Base-by-base conservation (phyloP, 2,888 invertebrate genomes). In the Hypercompe scribonia region DNA sequence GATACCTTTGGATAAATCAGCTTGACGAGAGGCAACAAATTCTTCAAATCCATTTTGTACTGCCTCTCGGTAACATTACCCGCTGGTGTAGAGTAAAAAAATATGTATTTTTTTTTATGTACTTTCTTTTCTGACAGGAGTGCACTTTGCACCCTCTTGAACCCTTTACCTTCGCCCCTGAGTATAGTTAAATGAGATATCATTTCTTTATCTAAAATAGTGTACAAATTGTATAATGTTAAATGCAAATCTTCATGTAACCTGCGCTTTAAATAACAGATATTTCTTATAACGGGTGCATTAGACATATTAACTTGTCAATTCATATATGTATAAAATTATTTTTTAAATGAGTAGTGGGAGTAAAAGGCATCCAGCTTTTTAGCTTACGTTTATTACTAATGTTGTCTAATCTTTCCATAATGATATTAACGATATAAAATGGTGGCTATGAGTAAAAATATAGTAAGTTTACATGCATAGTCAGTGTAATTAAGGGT, bases 271-370 rank as follows among this genome's bases (percentile, higher is more conserved):
- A 46, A 46, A n/a, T 66, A 21, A 46, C 33, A n/a, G 18, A 67
- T 50, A 50, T 33, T 50, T 33, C 24, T 50, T 46, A 21, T 46
- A 66, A 46, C 66, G 66, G 50, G 50, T 67, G 46, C 50, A 21
- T 67, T 46, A 42, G 21, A 31, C 50, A 67, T 31, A 11, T 67
- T 21, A 65, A 36, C 21, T 33, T 42, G 64, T 67, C 46, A 67
- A 67, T 67, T 42, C 33, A 67, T 8, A 50, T 15, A 46, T 18
- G 2, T 66, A 13, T 46, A n/a, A 15, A 31, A 18, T 34, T 13
- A 18, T 7, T 61, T 61, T 61, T 61, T 18, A 61, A 24, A 7
- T 50, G 8, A 18, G 18, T 18, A 61, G 31, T 31, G 1, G 13
- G 3, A 58, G 24, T 21, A 50, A 24, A 24, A 50, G 4, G 50